Percentiles rank a stretch among this genome's conserved stretches.
phyloP scores from a whole-genome alignment of 2,888 invertebrate genomes.

The Acanthopleura granulata region DNA sequence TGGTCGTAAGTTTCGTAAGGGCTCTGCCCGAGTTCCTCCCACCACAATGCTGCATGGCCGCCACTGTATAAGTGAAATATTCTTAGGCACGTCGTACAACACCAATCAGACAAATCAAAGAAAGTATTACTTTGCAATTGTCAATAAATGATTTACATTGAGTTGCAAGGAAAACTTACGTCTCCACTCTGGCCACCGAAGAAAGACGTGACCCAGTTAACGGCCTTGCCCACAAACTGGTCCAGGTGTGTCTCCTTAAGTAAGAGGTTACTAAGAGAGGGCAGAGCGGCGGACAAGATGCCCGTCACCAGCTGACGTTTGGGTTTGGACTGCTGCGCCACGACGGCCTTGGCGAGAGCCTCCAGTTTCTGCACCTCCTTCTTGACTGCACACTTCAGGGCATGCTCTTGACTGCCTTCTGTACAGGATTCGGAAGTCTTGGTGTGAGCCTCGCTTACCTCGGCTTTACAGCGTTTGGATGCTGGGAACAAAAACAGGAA shows the following conservation, averaged over 20 bases:
- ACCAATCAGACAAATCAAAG: too few species aligned
- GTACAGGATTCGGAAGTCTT: background rate
- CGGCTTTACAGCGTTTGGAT: constrained; percentile 8
- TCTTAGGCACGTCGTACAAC: too few species aligned
- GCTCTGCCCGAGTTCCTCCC: too few species aligned
- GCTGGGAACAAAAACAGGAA: background rate
- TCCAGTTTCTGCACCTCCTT: background rate
- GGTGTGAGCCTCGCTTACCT: constrained; percentile 15
- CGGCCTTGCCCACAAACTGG: constrained; percentile 10
- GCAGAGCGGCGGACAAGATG: constrained; percentile 4
- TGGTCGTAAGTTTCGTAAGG: too few species aligned
- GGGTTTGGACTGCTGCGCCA: background rate
- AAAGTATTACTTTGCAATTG: too few species aligned
- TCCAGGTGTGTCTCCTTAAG: constrained; percentile 11
- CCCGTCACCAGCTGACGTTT: constrained; percentile 15
- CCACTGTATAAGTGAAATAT: too few species aligned
- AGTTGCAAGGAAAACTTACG: too few species aligned
- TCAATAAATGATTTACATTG: too few species aligned
- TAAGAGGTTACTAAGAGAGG: background rate
- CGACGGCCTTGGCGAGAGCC: background rate
- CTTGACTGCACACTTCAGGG: background rate
- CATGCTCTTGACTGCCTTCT: background rate
- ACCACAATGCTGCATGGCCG: too few species aligned
- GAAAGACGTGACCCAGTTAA: background rate
- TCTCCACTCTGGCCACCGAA: background rate